Conservation (phyloP, 1,140 invertebrate species). For the Augochlora pura region DNA sequence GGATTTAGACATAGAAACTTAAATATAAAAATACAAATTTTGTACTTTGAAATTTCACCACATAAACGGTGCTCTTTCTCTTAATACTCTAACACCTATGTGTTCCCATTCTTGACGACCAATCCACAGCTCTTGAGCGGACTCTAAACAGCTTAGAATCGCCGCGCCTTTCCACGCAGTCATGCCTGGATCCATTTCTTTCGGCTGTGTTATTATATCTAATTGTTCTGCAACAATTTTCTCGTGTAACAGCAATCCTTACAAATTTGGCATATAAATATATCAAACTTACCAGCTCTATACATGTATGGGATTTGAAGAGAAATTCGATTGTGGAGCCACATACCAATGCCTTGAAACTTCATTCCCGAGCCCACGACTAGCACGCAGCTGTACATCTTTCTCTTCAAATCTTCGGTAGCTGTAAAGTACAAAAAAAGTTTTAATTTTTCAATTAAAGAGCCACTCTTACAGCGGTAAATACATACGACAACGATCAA, state of each 20-base stretch:
- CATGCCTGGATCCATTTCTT: slow-evolving; percentile 7
- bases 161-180: slow-evolving; percentile 97
- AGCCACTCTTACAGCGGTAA: not conserved
- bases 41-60: slow-evolving; percentile 80
- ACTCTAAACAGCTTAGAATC: slow-evolving; percentile 95
- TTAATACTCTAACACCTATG: slow-evolving; percentile 90
- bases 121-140: slow-evolving; percentile 96
- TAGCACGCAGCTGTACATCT: slow-evolving; percentile 96
- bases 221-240: slow-evolving; percentile 83
- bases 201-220: slow-evolving; percentile 86
- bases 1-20: not conserved
- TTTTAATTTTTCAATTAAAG: not conserved
- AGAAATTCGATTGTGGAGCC: slow-evolving; percentile 93
- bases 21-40: no score
- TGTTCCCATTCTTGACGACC: slow-evolving; percentile 91
- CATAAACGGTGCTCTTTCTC: slow-evolving; percentile 92
- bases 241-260: no score
- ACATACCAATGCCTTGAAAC: slow-evolving; percentile 91
- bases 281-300: slow-evolving; percentile 81
- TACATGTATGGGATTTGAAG: slow-evolving; percentile 91
- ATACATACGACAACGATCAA: slow-evolving; percentile 90
- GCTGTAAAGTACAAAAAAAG: slow-evolving; percentile 71
- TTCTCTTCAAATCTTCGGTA: slow-evolving; percentile 93
- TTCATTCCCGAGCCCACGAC: slow-evolving; percentile 95
- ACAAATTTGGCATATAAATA: no score